Percentiles rank a stretch among this genome's conserved stretches.
Evolutionary conservation across 2,888 invertebrate genomes (phyloP).

Genomic region (Linyphia triangularis): DNA sequence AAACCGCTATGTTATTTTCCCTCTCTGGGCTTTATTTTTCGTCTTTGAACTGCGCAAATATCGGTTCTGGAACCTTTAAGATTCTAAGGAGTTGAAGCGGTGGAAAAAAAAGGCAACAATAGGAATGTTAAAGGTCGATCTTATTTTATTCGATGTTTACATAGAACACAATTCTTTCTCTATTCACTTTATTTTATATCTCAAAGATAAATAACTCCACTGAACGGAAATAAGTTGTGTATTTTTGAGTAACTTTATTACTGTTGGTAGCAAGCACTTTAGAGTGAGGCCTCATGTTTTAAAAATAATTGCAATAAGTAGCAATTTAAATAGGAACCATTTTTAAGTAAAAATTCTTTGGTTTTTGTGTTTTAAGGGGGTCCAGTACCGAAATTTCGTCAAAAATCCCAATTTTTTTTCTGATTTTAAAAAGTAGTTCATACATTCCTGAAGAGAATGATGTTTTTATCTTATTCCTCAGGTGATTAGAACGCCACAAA

Average conservation of each 20-base stretch:
- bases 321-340: no score
- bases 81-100: background rate
- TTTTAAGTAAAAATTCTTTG: no score
- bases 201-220: background rate
- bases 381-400: no score
- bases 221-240: slow-evolving; percentile 4
- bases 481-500: no score
- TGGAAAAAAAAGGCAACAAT: background rate
- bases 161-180: background rate
- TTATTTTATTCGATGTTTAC: slow-evolving; percentile 16
- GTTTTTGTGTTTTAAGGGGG: no score
- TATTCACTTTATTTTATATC: slow-evolving; percentile 30
- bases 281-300: no score
- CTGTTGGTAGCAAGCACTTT: no score
- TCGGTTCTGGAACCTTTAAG: slow-evolving; percentile 14
- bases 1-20: slow-evolving; percentile 4
- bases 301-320: no score
- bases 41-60: slow-evolving; percentile 7
- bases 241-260: background rate
- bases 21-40: slow-evolving; percentile 10
- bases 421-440: no score
- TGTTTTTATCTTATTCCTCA: no score
- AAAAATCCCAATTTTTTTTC: no score
- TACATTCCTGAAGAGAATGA: no score
- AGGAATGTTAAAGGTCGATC: slow-evolving; percentile 5